phyloP scores from a whole-genome alignment of 2,888 invertebrate genomes.

The Euzetes globulus region DNA sequence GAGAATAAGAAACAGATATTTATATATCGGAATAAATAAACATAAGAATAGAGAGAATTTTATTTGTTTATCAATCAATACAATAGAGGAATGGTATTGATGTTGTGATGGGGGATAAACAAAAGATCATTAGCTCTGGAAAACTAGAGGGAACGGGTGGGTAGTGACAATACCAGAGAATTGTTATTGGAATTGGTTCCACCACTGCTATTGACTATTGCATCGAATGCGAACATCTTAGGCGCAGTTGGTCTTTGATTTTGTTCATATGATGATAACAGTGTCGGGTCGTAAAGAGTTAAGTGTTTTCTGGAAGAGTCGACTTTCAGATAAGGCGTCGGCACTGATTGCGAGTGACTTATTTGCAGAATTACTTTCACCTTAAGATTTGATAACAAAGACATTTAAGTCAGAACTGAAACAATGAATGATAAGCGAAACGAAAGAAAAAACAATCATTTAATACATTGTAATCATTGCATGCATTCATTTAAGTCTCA shows the following conservation, averaged over 20 bases:
- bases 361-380: constrained; percentile 23
- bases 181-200: neutral
- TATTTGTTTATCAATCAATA: constrained; percentile 10
- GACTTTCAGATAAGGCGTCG: constrained; percentile 23
- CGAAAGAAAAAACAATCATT: neutral
- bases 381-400: neutral
- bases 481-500: neutral
- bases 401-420: neutral
- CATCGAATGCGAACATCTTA: constrained; percentile 17
- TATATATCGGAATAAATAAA: neutral
- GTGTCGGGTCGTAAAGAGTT: constrained; percentile 22
- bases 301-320: constrained; percentile 23
- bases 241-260: constrained; percentile 20
- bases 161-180: neutral
- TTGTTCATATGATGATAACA: constrained; percentile 22
- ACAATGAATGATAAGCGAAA: neutral
- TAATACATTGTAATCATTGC: neutral
- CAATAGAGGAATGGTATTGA: neutral
- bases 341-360: neutral
- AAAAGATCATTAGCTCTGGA: neutral
- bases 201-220: constrained; percentile 1
- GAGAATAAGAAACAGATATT: constrained; percentile 1
- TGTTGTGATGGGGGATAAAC: neutral
- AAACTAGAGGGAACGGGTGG: neutral
- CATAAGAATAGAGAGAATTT: neutral